A percentile compares a stretch with the other conserved stretches of the same genome.
These are phyloP conservation scores for Odontocolon sp. DNA, from an alignment of 2,888 invertebrate species.

Conservation along the genomic window DNA sequence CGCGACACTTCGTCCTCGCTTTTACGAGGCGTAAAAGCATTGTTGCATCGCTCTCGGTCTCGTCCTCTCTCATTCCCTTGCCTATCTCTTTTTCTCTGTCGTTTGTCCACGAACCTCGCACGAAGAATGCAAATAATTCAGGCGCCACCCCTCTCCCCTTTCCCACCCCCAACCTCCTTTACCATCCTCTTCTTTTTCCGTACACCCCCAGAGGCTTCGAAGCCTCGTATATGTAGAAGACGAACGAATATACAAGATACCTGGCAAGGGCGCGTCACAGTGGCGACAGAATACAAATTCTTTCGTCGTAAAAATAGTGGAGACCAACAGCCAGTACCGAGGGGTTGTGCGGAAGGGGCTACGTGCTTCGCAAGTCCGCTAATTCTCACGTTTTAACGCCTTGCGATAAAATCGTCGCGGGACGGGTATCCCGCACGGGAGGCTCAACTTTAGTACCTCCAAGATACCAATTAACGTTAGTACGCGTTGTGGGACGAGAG, in stretches of 20 bases:
- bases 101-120: slow-evolving; percentile 23
- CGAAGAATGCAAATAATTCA: slow-evolving; percentile 57
- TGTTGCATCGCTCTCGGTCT: slow-evolving; percentile 67
- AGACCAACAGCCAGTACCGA: slow-evolving; percentile 14
- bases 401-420: slow-evolving; percentile 50
- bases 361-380: slow-evolving; percentile 42
- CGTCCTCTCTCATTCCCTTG: not conserved
- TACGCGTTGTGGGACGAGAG: slow-evolving; percentile 36
- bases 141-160: not conserved
- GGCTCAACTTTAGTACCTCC: slow-evolving; percentile 50
- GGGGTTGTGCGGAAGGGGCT: not conserved
- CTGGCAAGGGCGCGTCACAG: slow-evolving; percentile 47
- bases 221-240: not conserved
- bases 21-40: slow-evolving; percentile 78
- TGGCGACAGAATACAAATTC: slow-evolving; percentile 73
- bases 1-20: slow-evolving; percentile 48
- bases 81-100: slow-evolving; percentile 10
- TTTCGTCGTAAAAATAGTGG: slow-evolving; percentile 73
- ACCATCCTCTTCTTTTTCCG: not conserved
- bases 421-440: not conserved
- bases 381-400: slow-evolving; percentile 57
- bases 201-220: not conserved
- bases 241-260: not conserved
- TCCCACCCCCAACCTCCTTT: too few relatives aligned
- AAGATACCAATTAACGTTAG: slow-evolving; percentile 57